Evolutionary conservation across 1,140 invertebrate species (phyloP).

Genomic region (Chymomyza costata): DNA sequence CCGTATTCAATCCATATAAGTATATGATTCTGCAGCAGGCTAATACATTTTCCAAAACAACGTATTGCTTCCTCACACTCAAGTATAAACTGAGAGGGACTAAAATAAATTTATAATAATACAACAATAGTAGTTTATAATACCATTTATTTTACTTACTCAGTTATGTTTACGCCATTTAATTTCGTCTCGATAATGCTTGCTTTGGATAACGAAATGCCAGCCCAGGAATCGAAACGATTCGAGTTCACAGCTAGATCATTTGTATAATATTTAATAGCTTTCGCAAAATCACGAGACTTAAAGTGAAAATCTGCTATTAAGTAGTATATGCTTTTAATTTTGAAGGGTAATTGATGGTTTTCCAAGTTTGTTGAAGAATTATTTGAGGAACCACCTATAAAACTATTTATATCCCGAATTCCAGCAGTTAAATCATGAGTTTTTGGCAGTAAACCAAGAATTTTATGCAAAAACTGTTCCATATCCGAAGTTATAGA

Average conservation of each 20-base stretch:
- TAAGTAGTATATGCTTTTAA: slow-evolving; percentile 89
- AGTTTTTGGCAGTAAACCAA: slow-evolving; percentile 82
- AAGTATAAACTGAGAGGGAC: slow-evolving; percentile 4
- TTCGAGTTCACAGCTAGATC: slow-evolving; percentile 88
- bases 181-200: slow-evolving; percentile 88
- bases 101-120: slow-evolving; percentile 4
- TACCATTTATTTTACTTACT: slow-evolving; percentile 8
- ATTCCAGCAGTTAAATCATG: slow-evolving; percentile 79
- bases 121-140: neutral
- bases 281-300: slow-evolving; percentile 84
- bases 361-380: slow-evolving; percentile 75
- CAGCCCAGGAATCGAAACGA: slow-evolving; percentile 94
- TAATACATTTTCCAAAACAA: slow-evolving; percentile 40
- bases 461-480: slow-evolving; percentile 84
- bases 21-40: slow-evolving; percentile 19
- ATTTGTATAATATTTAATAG: slow-evolving; percentile 87
- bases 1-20: slow-evolving; percentile 48
- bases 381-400: slow-evolving; percentile 78
- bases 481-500: slow-evolving; percentile 87
- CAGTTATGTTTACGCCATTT: slow-evolving; percentile 75
- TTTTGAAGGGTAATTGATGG: slow-evolving; percentile 76
- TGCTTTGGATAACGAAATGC: slow-evolving; percentile 87
- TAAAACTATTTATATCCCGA: slow-evolving; percentile 80
- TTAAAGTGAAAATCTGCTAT: slow-evolving; percentile 96
- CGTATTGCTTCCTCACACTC: slow-evolving; percentile 34